Percentiles rank a stretch among this genome's conserved stretches.
Evolutionary conservation across 2,797 vertebrate species (phyloP).

Genomic region (Mus spretus): DNA sequence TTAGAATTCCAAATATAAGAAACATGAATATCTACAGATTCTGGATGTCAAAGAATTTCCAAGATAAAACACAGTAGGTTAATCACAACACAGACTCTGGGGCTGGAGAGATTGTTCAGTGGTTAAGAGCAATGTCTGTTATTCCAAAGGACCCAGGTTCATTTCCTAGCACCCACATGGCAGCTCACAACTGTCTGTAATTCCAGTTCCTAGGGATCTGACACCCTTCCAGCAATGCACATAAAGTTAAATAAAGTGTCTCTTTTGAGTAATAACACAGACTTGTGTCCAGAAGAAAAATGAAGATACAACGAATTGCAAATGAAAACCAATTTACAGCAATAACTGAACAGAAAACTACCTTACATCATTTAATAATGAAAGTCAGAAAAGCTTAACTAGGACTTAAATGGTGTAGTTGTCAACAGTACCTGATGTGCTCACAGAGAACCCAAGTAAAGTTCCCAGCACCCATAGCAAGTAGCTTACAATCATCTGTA

Average conservation of each 20-base stretch:
- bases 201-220: not conserved
- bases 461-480: not conserved
- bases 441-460: not conserved
- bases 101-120: not conserved
- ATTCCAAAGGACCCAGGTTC: not conserved
- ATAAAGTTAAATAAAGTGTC: not conserved
- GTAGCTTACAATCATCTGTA: not conserved
- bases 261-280: not conserved
- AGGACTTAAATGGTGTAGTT: not conserved
- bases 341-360: not conserved
- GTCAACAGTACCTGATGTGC: not conserved
- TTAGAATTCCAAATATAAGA: slow-evolving; percentile 37
- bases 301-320: slow-evolving; percentile 23
- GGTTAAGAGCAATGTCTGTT: not conserved
- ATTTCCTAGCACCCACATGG: not conserved
- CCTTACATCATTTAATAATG: not conserved
- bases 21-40: slow-evolving; percentile 4
- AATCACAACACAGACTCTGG: not conserved
- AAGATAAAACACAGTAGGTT: slow-evolving; percentile 2
- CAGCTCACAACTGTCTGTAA: not conserved
- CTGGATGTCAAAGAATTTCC: slow-evolving; percentile 15
- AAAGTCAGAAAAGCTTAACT: not conserved
- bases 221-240: not conserved
- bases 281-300: slow-evolving; percentile 44
- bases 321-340: not conserved